These are phyloP conservation scores for Ectropis crepuscularia DNA, from an alignment of 2,888 invertebrate species.

Conservation along the genomic window DNA sequence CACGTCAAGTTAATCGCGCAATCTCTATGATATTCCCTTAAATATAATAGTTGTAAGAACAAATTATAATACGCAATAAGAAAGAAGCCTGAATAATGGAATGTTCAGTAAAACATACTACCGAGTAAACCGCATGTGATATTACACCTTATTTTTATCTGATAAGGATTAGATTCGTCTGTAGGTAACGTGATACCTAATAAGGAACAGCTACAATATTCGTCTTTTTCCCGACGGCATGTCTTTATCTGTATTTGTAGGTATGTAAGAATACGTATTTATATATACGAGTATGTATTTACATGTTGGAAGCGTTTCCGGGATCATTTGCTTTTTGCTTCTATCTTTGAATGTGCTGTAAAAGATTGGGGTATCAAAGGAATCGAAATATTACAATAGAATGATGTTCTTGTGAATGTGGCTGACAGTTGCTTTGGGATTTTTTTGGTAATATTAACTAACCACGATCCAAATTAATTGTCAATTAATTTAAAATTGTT, in stretches of 20 bases:
- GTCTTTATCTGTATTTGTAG: constrained; percentile 40
- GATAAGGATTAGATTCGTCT: constrained; percentile 14
- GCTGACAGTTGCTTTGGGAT: too few species aligned
- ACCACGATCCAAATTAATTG: too few species aligned
- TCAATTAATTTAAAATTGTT: too few species aligned
- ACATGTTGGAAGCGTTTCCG: constrained; percentile 24
- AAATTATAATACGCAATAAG: constrained; percentile 32
- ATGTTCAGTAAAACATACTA: constrained; percentile 26
- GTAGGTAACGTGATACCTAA: constrained; percentile 22
- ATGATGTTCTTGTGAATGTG: too few species aligned
- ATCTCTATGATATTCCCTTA: constrained; percentile 2
- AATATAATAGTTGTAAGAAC: constrained; percentile 17
- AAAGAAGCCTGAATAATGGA: constrained; percentile 31
- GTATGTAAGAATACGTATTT: constrained; percentile 25
- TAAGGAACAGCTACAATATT: constrained; percentile 30
- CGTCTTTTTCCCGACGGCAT: constrained; percentile 30
- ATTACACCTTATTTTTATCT: background rate
- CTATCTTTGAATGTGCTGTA: constrained; percentile 20
- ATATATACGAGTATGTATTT: constrained; percentile 33
- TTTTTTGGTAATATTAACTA: too few species aligned
- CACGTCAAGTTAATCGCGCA: background rate
- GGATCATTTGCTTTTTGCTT: constrained; percentile 34
- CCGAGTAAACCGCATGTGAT: background rate
- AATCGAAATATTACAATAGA: background rate
- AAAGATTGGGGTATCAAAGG: constrained; percentile 23